phyloP scores from a whole-genome alignment of 2,888 invertebrate species.

The Athetis lepigone region DNA sequence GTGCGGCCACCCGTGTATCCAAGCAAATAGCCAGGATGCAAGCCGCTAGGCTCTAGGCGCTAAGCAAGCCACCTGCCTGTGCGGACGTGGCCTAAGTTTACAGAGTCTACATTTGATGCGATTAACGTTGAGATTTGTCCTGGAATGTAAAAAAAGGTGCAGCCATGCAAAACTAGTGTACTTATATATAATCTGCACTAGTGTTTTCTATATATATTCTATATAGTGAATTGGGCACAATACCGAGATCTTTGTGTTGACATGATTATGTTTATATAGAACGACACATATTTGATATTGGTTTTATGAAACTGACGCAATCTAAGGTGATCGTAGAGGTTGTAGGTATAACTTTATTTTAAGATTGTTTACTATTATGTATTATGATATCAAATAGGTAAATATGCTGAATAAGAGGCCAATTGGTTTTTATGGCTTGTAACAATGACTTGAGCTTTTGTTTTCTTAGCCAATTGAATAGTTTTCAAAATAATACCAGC shows the following conservation, averaged over 20 bases:
- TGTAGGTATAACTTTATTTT: conserved; percentile 25
- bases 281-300: conserved; percentile 38
- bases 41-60: too few species aligned
- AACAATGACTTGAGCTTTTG: background rate
- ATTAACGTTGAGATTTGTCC: too few species aligned
- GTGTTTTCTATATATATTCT: too few species aligned
- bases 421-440: background rate
- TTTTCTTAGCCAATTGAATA: too few species aligned
- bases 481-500: too few species aligned
- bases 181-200: too few species aligned
- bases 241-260: conserved; percentile 34
- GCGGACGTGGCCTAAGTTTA: too few species aligned
- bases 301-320: conserved; percentile 39
- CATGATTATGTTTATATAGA: conserved; percentile 19
- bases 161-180: background rate
- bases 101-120: too few species aligned
- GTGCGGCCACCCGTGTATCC: too few species aligned
- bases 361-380: conserved; percentile 39
- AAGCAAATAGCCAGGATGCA: too few species aligned
- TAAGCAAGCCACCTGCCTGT: too few species aligned
- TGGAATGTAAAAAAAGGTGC: too few species aligned
- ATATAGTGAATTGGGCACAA: conserved; percentile 18
- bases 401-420: conserved; percentile 6
- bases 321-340: conserved; percentile 51
- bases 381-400: conserved; percentile 17